phyloP scores from a whole-genome alignment of 2,888 invertebrate genomes.

The Agonopterix heracliana region DNA sequence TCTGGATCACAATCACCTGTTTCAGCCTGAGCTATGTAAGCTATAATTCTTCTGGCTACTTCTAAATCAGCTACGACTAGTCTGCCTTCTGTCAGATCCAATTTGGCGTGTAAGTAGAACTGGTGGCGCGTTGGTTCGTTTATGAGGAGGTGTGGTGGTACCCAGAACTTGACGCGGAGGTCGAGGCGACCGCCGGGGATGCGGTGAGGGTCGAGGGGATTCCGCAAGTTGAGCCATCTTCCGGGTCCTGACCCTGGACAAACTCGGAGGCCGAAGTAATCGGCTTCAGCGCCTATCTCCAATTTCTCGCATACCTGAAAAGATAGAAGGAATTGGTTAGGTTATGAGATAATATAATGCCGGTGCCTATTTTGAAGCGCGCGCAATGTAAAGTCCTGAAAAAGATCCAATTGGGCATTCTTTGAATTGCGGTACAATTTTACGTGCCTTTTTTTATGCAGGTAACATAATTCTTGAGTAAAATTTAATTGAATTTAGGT shows the following conservation, averaged over 20 bases:
- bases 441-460: no score
- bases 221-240: conserved; percentile 91
- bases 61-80: conserved; percentile 82
- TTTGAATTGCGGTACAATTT: no score
- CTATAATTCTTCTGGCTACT: conserved; percentile 82
- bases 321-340: conserved; percentile 15
- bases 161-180: conserved; percentile 92
- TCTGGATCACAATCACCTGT: conserved; percentile 81
- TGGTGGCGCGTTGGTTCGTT: conserved; percentile 91
- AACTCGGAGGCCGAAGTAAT: conserved; percentile 90
- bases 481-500: no score
- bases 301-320: conserved; percentile 88
- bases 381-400: no score
- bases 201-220: conserved; percentile 85
- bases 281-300: conserved; percentile 88
- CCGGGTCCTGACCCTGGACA: conserved; percentile 79
- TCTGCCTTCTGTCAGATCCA: conserved; percentile 84
- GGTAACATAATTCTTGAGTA: no score
- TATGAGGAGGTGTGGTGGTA: conserved; percentile 89
- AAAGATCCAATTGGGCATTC: background rate
- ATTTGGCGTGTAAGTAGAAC: conserved; percentile 89
- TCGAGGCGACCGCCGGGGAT: conserved; percentile 80
- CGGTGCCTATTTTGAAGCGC: no score
- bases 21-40: conserved; percentile 86
- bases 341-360: background rate